phyloP scores from a whole-genome alignment of 2,888 invertebrate species.

The Hirtodrosophila trivittata region DNA sequence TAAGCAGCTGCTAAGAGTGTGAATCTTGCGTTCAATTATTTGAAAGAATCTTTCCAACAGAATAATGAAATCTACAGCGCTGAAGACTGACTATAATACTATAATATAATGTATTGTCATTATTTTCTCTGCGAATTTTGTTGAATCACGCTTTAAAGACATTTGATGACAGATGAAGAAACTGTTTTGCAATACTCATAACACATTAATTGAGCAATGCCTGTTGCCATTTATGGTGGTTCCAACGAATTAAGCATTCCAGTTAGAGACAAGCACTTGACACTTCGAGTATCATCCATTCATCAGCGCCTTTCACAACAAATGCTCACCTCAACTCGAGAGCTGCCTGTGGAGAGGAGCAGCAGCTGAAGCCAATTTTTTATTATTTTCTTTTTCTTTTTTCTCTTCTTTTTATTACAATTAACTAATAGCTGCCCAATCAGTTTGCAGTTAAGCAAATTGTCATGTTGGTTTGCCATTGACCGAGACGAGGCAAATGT shows the following conservation, averaged over 20 bases:
- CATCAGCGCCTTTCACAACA: slow-evolving; percentile 38
- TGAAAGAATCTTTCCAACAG: too few relatives aligned
- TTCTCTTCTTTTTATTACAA: slow-evolving; percentile 21
- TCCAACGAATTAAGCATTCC: slow-evolving; percentile 25
- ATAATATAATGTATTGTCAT: not conserved
- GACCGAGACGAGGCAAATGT: slow-evolving; percentile 36
- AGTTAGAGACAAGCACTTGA: slow-evolving; percentile 52
- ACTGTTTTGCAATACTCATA: slow-evolving; percentile 4
- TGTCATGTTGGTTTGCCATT: slow-evolving; percentile 41
- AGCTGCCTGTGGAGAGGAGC: not conserved
- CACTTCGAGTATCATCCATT: slow-evolving; percentile 56
- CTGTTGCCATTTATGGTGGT: slow-evolving; percentile 33
- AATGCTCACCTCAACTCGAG: not conserved
- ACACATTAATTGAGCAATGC: slow-evolving; percentile 32
- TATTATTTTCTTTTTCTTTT: slow-evolving; percentile 10
- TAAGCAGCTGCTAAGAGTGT: too few relatives aligned
- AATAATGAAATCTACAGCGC: too few relatives aligned
- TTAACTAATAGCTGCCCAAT: slow-evolving; percentile 36
- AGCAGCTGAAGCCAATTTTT: slow-evolving; percentile 26
- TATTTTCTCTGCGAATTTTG: slow-evolving; percentile 7
- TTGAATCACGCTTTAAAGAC: slow-evolving; percentile 30
- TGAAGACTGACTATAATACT: too few relatives aligned
- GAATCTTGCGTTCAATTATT: too few relatives aligned
- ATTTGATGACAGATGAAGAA: slow-evolving; percentile 16
- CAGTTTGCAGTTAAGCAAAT: slow-evolving; percentile 23